A percentile compares a stretch with the other conserved stretches of the same genome.
phyloP scores from a whole-genome alignment of 64 coral and sea anemone species.

The Cladopsammia gracilis region DNA sequence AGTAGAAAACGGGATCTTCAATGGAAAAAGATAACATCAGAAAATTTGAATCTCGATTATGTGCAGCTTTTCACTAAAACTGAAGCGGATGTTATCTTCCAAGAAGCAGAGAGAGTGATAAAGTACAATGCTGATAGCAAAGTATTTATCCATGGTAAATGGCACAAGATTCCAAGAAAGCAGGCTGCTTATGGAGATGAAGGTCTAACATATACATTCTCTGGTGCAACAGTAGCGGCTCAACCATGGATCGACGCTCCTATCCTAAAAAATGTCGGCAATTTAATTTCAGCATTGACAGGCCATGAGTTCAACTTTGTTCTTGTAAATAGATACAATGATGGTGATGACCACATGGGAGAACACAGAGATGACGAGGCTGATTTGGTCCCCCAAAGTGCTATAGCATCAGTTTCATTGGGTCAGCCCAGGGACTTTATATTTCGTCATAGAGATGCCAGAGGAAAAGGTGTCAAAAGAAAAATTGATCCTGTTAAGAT shows the following conservation, averaged over 20 bases:
- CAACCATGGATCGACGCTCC: slow-evolving; percentile 78
- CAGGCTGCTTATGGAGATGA: slow-evolving; percentile 89
- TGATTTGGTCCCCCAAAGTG: slow-evolving; percentile 70
- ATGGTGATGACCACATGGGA: slow-evolving; percentile 92
- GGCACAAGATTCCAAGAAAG: slow-evolving; percentile 79
- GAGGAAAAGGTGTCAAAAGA: slow-evolving; percentile 47
- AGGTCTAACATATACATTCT: slow-evolving; percentile 83
- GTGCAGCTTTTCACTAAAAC: slow-evolving; percentile 70
- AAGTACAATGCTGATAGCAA: slow-evolving; percentile 75
- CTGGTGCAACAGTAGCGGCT: slow-evolving; percentile 77
- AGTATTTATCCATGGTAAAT: slow-evolving; percentile 87
- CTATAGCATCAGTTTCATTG: slow-evolving; percentile 87
- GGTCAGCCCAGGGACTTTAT: slow-evolving; percentile 91
- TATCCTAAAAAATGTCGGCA: slow-evolving; percentile 60
- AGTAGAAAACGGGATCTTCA: slow-evolving; percentile 34
- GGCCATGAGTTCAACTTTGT: slow-evolving; percentile 87
- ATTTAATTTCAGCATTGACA: slow-evolving; percentile 47
- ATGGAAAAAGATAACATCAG: slow-evolving; percentile 80
- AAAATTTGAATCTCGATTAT: slow-evolving; percentile 86
- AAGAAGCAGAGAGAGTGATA: slow-evolving; percentile 75
- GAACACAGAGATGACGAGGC: slow-evolving; percentile 89
- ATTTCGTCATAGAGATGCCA: slow-evolving; percentile 83
- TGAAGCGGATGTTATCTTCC: slow-evolving; percentile 78
- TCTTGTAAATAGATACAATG: slow-evolving; percentile 93
- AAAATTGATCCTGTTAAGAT: slow-evolving; percentile 90